Conservation (phyloP, 1,140 invertebrate species). For the Medauroidea extradentata region DNA sequence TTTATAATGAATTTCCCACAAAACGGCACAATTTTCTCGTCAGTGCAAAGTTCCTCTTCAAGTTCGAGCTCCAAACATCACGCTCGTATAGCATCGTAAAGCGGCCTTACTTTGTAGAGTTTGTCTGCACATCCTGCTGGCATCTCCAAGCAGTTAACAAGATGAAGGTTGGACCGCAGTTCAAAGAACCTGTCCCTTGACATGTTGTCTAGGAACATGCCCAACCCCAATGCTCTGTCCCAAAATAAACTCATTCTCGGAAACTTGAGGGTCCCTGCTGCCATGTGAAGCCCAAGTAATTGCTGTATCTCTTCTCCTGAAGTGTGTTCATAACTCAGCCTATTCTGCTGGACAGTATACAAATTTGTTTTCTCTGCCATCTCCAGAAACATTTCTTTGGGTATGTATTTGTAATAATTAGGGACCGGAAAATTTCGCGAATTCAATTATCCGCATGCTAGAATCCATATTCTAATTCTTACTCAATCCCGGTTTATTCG, state of each 20-base stretch:
- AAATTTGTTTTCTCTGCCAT: no score
- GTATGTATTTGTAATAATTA: no score
- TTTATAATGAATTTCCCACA: conserved; percentile 22
- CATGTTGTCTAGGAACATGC: conserved; percentile 4
- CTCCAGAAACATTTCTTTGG: no score
- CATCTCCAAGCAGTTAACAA: background rate
- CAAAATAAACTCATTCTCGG: conserved; percentile 5
- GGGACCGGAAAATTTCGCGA: no score
- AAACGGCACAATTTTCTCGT: conserved; percentile 34
- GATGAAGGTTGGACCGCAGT: background rate
- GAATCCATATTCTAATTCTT: no score
- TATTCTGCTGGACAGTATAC: no score
- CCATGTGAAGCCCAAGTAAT: background rate
- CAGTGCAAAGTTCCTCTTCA: conserved; percentile 22
- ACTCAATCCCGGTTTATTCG: no score
- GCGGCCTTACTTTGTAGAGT: conserved; percentile 3
- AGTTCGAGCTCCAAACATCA: conserved; percentile 1
- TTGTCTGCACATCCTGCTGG: background rate
- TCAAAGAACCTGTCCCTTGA: conserved; percentile 8
- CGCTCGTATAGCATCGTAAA: conserved; percentile 11
- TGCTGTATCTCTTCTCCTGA: no score
- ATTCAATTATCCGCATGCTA: no score
- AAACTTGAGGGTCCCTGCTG: conserved; percentile 5
- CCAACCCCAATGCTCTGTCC: background rate
- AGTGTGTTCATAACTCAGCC: no score